Percentiles rank a stretch among this genome's conserved stretches.
Conservation (phyloP, 2,888 invertebrate species). For the Cerceris ruficornis region DNA sequence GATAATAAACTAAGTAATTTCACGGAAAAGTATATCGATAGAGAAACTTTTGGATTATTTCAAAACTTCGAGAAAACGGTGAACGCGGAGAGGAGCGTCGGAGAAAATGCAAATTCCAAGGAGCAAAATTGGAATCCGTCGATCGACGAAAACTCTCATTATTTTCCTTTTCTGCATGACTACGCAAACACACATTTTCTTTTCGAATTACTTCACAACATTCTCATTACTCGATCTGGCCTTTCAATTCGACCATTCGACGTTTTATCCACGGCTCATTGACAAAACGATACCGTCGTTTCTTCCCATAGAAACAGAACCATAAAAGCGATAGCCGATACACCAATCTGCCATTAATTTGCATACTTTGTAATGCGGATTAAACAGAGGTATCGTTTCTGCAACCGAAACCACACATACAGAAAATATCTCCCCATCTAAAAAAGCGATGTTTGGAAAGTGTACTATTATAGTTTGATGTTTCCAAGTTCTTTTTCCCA, state of each 20-base stretch:
- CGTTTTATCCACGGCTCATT: neutral
- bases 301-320: no score
- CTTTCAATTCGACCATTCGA: slow-evolving; percentile 24
- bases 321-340: slow-evolving; percentile 19
- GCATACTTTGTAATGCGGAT: slow-evolving; percentile 30
- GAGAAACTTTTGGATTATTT: no score
- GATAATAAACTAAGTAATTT: no score
- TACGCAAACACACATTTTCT: slow-evolving; percentile 53
- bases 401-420: no score
- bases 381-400: neutral
- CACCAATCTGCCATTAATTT: slow-evolving; percentile 36
- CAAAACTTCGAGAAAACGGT: no score
- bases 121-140: neutral
- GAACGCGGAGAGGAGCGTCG: neutral
- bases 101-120: neutral
- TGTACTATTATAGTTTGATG: slow-evolving; percentile 23
- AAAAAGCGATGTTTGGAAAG: slow-evolving; percentile 31
- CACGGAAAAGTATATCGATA: no score
- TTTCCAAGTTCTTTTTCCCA: slow-evolving; percentile 25
- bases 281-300: no score
- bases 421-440: no score
- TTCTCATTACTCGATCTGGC: slow-evolving; percentile 49
- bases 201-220: slow-evolving; percentile 38
- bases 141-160: neutral
- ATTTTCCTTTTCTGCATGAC: slow-evolving; percentile 64